phyloP scores from a whole-genome alignment of 2,113 vertebrate genomes.

The Genyomyrus donnyi region DNA sequence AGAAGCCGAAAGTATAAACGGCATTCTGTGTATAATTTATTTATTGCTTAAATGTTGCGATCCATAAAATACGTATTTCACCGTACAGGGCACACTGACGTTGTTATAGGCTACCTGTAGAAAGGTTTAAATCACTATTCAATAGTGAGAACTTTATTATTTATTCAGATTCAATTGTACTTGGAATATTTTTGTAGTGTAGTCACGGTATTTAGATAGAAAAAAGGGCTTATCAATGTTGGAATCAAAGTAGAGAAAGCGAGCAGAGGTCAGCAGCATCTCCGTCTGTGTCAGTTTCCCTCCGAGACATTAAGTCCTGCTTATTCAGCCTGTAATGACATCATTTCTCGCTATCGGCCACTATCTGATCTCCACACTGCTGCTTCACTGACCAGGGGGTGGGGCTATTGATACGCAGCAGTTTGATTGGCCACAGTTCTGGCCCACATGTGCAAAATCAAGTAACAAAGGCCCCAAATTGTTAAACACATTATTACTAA shows the following conservation, averaged over 20 bases:
- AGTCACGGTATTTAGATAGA: not conserved
- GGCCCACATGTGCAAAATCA: not conserved
- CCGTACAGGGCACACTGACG: not conserved
- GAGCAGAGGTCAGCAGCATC: not conserved
- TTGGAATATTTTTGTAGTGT: not conserved
- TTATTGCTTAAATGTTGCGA: not conserved
- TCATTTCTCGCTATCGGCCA: not conserved
- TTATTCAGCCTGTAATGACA: constrained; percentile 6
- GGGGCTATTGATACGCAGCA: not conserved
- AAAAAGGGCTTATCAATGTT: not conserved
- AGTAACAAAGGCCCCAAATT: not conserved
- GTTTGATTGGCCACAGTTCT: not conserved
- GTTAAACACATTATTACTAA: not conserved
- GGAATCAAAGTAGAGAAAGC: not conserved
- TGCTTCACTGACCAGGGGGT: not conserved
- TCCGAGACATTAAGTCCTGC: not conserved
- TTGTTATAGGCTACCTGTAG: not conserved
- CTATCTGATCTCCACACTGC: not conserved
- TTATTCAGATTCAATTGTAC: not conserved
- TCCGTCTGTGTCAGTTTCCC: not conserved
- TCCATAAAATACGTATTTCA: not conserved
- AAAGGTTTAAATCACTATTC: not conserved
- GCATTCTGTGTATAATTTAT: not conserved
- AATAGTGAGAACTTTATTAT: not conserved
- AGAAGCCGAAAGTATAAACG: not conserved